Evolutionary conservation across 2,113 vertebrate species (phyloP), one percentile per base, ranked within the genome.

Genomic region (Nothoprocta perdicaria): DNA sequence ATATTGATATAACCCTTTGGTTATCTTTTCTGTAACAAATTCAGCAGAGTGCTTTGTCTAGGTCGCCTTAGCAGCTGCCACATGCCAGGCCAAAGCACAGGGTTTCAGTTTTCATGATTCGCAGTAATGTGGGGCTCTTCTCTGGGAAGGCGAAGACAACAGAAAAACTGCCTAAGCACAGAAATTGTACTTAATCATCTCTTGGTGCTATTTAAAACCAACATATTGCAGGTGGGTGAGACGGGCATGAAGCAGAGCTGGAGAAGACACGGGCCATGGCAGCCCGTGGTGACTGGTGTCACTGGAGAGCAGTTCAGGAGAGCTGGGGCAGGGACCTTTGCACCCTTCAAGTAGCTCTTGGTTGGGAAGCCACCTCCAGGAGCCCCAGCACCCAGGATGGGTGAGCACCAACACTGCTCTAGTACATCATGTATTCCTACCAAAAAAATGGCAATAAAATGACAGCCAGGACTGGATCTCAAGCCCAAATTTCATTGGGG

Each of bases 171-270:
- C 27, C n/a, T 26, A 88, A 69, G 69, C 38, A 79, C 14, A 72
- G 61, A 55, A 76, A 41, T 45, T 75, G 45, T 26, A 73, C 21
- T 66, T 76, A 58, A 79, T 60, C 13, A 78, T 35, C 83, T 80
- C 46, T n/a, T 72, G 43, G 58, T 62, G 23, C 26, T 68, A 75
- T 41, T 72, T 48, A 72, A 81, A 94, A 80, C 21, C 9, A 83
- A 68, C 8, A 48, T 78, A 85, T 10, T 62, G 61, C 87, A 46
- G 75, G 35, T 46, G 88, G 88, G 66, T 26, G 27, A 40, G 65
- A 83, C 41, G n/a, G 35, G 52, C 73, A 86, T n/a, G 58, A 91
- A 92, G 68, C 50, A 89, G 68, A 80, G 77, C 55, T 68, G 74
- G 38, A 35, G 45, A 88, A 82, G 61, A 55, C 80, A 68, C 1